Percentiles rank a stretch among this genome's conserved stretches.
Conservation (phyloP, 2,888 invertebrate species). For the Operophtera brumata region DNA sequence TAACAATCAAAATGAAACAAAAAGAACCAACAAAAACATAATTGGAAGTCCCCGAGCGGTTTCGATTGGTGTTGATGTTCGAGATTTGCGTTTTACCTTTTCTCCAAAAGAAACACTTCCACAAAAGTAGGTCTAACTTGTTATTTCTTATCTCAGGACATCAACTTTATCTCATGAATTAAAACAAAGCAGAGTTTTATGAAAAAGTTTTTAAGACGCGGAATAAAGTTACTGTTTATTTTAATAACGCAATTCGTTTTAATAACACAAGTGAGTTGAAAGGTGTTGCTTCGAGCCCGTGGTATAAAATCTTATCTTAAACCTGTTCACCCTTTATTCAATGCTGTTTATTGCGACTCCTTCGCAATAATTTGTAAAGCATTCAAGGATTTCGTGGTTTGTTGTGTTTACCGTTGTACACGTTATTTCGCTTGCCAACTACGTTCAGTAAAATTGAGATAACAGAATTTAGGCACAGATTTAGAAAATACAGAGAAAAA, state of each 20-base stretch:
- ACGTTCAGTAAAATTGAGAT: neutral
- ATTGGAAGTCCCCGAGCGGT: slow-evolving; percentile 16
- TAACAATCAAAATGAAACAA: slow-evolving; percentile 18
- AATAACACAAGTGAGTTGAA: slow-evolving; percentile 34
- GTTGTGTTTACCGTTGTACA: slow-evolving; percentile 9
- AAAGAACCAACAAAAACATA: slow-evolving; percentile 18
- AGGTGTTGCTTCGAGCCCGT: slow-evolving; percentile 37
- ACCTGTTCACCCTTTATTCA: slow-evolving; percentile 54
- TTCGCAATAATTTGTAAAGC: slow-evolving; percentile 57
- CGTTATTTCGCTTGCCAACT: slow-evolving; percentile 9
- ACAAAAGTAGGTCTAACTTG: slow-evolving; percentile 14
- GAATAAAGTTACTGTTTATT: slow-evolving; percentile 31
- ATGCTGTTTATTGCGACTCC: slow-evolving; percentile 61
- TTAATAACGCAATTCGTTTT: slow-evolving; percentile 34
- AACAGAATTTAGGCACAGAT: neutral
- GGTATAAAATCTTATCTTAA: slow-evolving; percentile 59
- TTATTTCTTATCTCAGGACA: slow-evolving; percentile 23
- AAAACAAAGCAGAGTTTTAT: slow-evolving; percentile 29
- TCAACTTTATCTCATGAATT: slow-evolving; percentile 29
- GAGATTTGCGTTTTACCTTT: slow-evolving; percentile 20
- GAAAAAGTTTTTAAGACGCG: slow-evolving; percentile 24
- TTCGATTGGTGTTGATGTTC: slow-evolving; percentile 17
- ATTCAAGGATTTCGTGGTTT: slow-evolving; percentile 25
- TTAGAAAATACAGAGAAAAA: too few species aligned
- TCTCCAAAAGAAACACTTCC: neutral